phyloP scores from a whole-genome alignment of 2,113 vertebrate genomes.

The Suncus etruscus region DNA sequence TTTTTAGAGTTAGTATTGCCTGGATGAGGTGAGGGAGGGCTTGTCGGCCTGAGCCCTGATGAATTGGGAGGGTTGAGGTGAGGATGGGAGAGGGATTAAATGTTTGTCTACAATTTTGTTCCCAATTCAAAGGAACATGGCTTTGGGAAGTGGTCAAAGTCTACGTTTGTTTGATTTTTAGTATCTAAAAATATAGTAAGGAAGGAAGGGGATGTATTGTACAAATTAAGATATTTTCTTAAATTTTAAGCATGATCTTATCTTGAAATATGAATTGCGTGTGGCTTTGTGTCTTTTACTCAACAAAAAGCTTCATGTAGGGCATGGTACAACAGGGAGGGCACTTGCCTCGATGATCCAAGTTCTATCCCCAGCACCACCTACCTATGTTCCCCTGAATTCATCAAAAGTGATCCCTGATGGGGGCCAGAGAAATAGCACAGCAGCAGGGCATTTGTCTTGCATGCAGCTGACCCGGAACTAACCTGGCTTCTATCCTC shows the following conservation, averaged over 20 bases:
- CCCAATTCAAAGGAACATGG: not conserved
- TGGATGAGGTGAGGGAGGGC: no score
- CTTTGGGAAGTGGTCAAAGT: conserved; percentile 1
- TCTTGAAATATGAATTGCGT: not conserved
- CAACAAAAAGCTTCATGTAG: not conserved
- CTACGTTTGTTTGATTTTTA: not conserved
- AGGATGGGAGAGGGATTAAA: not conserved
- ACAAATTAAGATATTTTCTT: not conserved
- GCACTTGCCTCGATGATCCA: no score
- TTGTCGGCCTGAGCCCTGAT: not conserved
- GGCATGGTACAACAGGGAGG: no score
- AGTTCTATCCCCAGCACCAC: no score
- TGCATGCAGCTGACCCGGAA: no score
- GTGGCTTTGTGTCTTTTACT: not conserved
- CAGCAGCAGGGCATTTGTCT: no score
- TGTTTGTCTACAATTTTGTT: not conserved
- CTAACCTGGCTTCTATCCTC: no score
- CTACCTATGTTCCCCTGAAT: no score
- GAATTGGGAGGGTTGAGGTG: not conserved
- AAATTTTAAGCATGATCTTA: not conserved
- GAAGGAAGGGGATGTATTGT: not conserved
- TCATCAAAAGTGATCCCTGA: no score
- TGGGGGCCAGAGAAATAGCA: no score
- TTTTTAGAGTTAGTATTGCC: not conserved
- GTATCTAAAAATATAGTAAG: not conserved